phyloP scores from a whole-genome alignment of 2,797 vertebrate species.

The Manis pentadactyla region DNA sequence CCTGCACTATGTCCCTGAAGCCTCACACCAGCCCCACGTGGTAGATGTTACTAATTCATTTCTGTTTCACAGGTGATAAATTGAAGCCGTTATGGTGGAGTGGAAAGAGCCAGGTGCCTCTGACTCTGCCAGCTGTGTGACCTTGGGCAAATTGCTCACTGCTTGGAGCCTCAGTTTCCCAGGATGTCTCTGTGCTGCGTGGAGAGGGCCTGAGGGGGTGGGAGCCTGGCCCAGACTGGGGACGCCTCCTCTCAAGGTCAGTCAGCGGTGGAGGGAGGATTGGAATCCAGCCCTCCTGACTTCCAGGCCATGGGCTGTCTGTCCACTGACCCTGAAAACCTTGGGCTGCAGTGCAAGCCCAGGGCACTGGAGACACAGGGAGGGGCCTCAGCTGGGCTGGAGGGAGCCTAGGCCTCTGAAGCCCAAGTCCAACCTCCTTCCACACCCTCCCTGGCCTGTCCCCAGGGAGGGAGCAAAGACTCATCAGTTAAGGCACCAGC shows the following conservation, averaged over 20 bases:
- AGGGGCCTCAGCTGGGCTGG: neutral
- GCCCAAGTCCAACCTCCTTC: conserved; percentile 13
- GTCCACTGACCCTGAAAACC: neutral
- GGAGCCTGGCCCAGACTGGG: neutral
- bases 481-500: conserved; percentile 72
- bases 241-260: conserved; percentile 31
- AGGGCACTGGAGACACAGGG: neutral
- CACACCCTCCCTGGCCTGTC: conserved; percentile 38
- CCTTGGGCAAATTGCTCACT: neutral
- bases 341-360: neutral
- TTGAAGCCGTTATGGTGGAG: neutral
- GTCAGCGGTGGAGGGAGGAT: neutral
- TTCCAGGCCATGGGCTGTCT: neutral
- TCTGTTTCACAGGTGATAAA: conserved; percentile 61
- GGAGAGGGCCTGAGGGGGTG: neutral
- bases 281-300: neutral
- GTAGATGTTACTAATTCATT: neutral
- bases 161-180: conserved; percentile 44
- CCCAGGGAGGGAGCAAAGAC: conserved; percentile 71
- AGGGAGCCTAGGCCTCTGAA: neutral
- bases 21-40: neutral
- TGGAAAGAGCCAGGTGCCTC: neutral
- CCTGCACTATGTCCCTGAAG: neutral
- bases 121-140: neutral
- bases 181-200: neutral